A percentile compares a stretch with the other conserved stretches of the same genome.
phyloP scores from a whole-genome alignment of 2,113 vertebrate species.

The Excalfactoria chinensis region DNA sequence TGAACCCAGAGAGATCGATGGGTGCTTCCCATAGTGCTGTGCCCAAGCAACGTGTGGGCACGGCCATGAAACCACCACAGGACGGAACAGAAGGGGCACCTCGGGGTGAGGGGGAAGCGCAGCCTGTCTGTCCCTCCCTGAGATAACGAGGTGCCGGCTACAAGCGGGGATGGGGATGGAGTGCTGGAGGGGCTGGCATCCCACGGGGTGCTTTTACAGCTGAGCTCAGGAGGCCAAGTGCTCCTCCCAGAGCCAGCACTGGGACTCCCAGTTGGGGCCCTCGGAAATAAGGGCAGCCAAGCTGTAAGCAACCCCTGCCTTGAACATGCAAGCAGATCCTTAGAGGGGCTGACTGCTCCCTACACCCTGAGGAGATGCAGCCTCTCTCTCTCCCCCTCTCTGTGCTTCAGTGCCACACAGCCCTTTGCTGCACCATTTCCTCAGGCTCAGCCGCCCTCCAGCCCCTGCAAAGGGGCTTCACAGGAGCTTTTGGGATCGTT shows the following conservation, averaged over 20 bases:
- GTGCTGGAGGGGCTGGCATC: background rate
- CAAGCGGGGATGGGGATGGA: background rate
- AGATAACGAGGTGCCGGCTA: background rate
- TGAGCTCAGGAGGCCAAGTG: background rate
- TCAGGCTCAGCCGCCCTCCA: background rate
- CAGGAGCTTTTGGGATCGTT: background rate
- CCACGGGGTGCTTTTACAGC: background rate
- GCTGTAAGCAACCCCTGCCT: fast-evolving
- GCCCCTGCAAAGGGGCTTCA: background rate
- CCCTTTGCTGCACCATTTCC: background rate
- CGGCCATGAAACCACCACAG: background rate
- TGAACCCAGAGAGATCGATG: background rate
- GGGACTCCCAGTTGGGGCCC: fast-evolving
- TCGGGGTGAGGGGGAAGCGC: background rate
- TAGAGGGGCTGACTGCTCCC: background rate
- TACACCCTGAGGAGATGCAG: background rate
- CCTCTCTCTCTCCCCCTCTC: background rate
- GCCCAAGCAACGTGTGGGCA: background rate
- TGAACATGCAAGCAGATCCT: fast-evolving
- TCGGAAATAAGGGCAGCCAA: fast-evolving
- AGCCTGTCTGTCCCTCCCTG: conserved; percentile 46
- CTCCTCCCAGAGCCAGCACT: background rate
- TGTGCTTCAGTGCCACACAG: background rate
- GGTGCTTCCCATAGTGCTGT: background rate
- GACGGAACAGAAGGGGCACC: background rate